These are phyloP conservation scores for Oriolus oriolus DNA, from an alignment of 2,113 vertebrate genomes.

Conservation along the genomic window DNA sequence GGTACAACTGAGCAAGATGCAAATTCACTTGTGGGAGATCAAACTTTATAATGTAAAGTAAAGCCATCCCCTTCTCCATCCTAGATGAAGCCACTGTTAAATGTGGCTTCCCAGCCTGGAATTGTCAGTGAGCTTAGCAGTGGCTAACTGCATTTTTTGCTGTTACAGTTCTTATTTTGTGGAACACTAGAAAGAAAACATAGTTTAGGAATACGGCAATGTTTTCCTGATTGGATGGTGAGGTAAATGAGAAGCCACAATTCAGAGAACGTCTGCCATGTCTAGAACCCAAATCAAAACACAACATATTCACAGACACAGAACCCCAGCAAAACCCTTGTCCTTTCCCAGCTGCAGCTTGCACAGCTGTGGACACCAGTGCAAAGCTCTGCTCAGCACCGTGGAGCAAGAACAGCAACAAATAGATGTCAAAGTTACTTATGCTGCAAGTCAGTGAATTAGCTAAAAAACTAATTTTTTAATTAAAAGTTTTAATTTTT, in stretches of 20 bases:
- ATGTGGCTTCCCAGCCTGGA: background rate
- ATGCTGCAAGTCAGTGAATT: background rate
- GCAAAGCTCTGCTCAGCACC: background rate
- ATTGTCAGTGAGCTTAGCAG: background rate
- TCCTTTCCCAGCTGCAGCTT: background rate
- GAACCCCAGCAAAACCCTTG: background rate
- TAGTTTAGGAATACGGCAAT: background rate
- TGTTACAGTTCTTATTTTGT: background rate
- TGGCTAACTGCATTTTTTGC: background rate
- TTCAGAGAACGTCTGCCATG: background rate
- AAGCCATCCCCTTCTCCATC: background rate
- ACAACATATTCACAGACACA: background rate
- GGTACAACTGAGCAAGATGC: background rate
- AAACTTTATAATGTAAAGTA: background rate
- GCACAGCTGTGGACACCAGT: background rate
- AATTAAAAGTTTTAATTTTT: too few relatives aligned
- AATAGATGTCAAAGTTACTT: background rate
- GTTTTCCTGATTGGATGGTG: background rate
- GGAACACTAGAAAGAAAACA: background rate
- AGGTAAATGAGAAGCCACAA: background rate
- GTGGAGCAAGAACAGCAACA: background rate
- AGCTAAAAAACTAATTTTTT: too few relatives aligned
- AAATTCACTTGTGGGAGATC: background rate
- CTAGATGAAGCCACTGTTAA: background rate
- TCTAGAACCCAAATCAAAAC: background rate